phyloP scores from a whole-genome alignment of 2,113 vertebrate species.

The Tylochromis polylepis region DNA sequence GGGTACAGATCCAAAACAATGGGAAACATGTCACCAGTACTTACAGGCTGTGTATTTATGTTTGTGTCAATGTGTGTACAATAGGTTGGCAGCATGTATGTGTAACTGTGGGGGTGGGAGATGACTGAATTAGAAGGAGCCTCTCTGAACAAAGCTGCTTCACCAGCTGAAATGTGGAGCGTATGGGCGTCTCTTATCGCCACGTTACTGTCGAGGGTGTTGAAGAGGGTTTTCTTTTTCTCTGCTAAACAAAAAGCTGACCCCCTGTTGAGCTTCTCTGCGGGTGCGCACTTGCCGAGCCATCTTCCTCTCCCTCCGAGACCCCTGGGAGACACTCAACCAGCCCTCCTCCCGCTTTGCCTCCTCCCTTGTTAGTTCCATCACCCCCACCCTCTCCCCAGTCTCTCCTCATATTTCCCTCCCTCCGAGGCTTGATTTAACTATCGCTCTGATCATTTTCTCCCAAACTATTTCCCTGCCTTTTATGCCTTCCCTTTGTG shows the following conservation, averaged over 20 bases:
- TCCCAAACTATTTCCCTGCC: background rate
- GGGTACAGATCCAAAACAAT: background rate
- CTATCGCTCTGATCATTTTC: constrained; percentile 1
- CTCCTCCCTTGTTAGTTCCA: constrained; percentile 2
- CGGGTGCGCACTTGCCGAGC: constrained; percentile 27
- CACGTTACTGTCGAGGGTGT: background rate
- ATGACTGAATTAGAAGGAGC: constrained; percentile 25
- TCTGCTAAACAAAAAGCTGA: constrained; percentile 46
- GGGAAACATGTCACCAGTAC: background rate
- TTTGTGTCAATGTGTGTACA: background rate
- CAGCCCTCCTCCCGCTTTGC: background rate
- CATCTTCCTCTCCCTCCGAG: constrained; percentile 48
- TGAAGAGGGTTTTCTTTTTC: background rate
- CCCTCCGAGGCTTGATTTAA: constrained; percentile 26
- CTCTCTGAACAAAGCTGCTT: constrained; percentile 39
- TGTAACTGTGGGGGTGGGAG: background rate
- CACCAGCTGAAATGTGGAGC: constrained; percentile 18
- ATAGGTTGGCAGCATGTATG: background rate
- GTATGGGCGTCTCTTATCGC: background rate
- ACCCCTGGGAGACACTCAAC: constrained; percentile 49
- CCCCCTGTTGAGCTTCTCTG: constrained; percentile 38
- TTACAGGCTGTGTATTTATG: background rate
- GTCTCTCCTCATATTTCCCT: background rate
- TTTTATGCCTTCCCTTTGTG: background rate
- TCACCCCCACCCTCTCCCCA: background rate